Evolutionary conservation across 1,140 invertebrate genomes (phyloP), one percentile per base, ranked within the genome.

Genomic region (Drosophila busckii): DNA sequence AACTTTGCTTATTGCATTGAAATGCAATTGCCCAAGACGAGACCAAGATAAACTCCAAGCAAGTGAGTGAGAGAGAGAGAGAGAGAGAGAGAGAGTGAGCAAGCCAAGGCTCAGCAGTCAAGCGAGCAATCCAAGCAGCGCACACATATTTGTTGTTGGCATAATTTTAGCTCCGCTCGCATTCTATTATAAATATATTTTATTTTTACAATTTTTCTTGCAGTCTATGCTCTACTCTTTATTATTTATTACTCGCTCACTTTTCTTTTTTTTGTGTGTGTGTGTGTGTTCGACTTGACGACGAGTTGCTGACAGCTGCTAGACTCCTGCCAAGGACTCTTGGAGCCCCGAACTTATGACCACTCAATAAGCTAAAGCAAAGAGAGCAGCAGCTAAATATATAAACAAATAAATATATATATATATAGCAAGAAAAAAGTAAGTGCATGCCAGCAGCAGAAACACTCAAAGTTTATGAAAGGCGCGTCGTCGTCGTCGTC

Each of bases 381-480:
- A 25, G 23, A 26, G 4, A 15, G 2, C 1, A 26, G 20, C 5
- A 23, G 9, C 1, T n/a, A 42, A n/a, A n/a, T n/a, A n/a, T n/a
- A n/a, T n/a, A n/a, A n/a, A n/a, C n/a, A n/a, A n/a, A n/a, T n/a
- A 55, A 73, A 68, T 78, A 78, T 78, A 82, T 82, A 80, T 80
- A 80, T 73, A 82, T 82, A 70, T 70, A 66, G n/a, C n/a, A n/a
- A n/a, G n/a, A 73, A 58, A 55, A 65, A 64, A 69, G 63, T 80
- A 80, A 80, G 75, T 73, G 73, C 73, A 80, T 80, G 73, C 75
- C 73, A 80, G 63, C 32, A 73, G 46, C 73, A 80, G 73, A 80
- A 80, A 82, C 75, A 73, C 73, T 80, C 73, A 73, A 80, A 80
- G 68, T 80, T 80, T 82, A 80, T 80, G 75, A 80, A 80, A 80